Percentiles rank a stretch among this genome's conserved stretches.
phyloP scores from a whole-genome alignment of 1,140 invertebrate species.

The Lutraria rhynchaena region DNA sequence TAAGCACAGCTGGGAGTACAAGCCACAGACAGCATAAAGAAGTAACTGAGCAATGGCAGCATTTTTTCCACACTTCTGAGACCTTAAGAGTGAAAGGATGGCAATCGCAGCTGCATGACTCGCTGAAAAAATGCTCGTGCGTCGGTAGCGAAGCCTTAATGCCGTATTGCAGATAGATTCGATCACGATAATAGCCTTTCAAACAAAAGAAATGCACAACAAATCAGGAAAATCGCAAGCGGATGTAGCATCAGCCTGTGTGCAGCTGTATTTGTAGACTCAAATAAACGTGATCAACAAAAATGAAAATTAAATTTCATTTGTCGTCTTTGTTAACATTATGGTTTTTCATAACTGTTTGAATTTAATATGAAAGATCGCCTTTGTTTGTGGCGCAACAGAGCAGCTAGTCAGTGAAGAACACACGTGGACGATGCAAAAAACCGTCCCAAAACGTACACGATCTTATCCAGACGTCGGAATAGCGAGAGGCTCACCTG shows the following conservation, averaged over 20 bases:
- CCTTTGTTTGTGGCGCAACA: constrained; percentile 35
- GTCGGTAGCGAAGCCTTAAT: constrained; percentile 27
- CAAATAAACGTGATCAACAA: constrained; percentile 29
- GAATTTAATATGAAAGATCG: constrained; percentile 35
- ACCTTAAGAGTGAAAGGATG: constrained; percentile 45
- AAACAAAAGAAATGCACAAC: constrained; percentile 51
- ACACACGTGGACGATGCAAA: constrained; percentile 35
- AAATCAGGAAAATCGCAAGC: constrained; percentile 36
- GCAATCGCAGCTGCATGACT: constrained; percentile 46
- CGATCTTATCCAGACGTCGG: not conserved
- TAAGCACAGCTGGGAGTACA: constrained; percentile 28
- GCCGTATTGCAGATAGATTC: constrained; percentile 51
- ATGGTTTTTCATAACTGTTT: constrained; percentile 39
- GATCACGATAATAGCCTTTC: constrained; percentile 38
- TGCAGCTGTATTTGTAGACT: constrained; percentile 57
- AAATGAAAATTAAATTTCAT: constrained; percentile 48
- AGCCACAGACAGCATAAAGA: constrained; percentile 22
- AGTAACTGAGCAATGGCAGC: constrained; percentile 15
- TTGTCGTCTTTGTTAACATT: constrained; percentile 42
- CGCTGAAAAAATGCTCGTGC: constrained; percentile 42
- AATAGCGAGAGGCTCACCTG: no score
- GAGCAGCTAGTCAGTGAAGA: constrained; percentile 8
- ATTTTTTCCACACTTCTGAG: constrained; percentile 27
- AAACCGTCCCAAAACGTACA: constrained; percentile 14
- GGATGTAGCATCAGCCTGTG: constrained; percentile 13